These are phyloP conservation scores for Rhodeus uyekii DNA, from an alignment of 2,797 vertebrate species.

Conservation along the genomic window DNA sequence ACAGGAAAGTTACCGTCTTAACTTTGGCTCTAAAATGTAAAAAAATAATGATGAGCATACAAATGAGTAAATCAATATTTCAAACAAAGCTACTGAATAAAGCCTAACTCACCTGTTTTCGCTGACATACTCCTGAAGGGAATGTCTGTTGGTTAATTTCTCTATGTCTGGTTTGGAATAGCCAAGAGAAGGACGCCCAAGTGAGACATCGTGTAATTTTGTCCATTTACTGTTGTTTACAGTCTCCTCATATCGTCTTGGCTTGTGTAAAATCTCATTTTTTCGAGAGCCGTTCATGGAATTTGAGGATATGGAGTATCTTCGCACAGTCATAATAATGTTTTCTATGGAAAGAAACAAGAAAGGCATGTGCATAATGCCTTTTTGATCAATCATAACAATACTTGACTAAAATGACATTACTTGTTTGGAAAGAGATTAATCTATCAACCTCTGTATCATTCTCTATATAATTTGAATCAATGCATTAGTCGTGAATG, in stretches of 20 bases:
- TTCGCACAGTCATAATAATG: slow-evolving; percentile 90
- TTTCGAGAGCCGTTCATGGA: slow-evolving; percentile 59
- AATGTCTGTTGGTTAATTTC: slow-evolving; percentile 67
- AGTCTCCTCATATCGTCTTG: slow-evolving; percentile 42
- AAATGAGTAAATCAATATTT: not conserved
- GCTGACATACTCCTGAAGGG: slow-evolving; percentile 76
- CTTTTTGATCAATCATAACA: not conserved
- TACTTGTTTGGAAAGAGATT: not conserved
- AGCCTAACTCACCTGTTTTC: slow-evolving; percentile 79
- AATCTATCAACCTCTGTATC: not conserved
- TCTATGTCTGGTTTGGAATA: slow-evolving; percentile 49
- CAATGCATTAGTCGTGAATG: not conserved
- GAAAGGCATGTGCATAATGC: not conserved
- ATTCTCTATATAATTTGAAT: not conserved
- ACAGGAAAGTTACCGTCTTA: slow-evolving; percentile 91
- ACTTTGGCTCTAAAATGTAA: slow-evolving; percentile 81
- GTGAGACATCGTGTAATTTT: slow-evolving; percentile 54
- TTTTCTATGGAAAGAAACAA: slow-evolving; percentile 72
- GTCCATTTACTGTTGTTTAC: slow-evolving; percentile 60
- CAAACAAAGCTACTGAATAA: not conserved
- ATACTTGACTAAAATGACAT: not conserved
- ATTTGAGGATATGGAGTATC: slow-evolving; percentile 80
- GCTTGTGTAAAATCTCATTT: slow-evolving; percentile 56
- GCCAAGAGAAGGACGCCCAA: slow-evolving; percentile 38
- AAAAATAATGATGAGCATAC: not conserved